Base-by-base conservation (phyloP, 2,888 invertebrate genomes). In the Dolichopus griseipennis region DNA sequence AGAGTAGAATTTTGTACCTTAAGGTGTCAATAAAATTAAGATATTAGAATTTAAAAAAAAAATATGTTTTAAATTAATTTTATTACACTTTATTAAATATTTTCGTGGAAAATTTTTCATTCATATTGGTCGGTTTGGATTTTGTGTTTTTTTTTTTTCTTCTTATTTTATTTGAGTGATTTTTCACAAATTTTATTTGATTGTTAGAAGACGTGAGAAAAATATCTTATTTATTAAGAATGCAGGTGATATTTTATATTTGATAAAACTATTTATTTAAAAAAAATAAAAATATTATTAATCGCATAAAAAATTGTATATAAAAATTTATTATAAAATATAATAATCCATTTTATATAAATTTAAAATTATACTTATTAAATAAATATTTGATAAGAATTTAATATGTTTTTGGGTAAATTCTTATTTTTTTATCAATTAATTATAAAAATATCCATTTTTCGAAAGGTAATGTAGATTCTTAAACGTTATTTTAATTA, bases 21-120 rank as follows among this genome's bases (percentile, higher is more conserved):
- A 52, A 52, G 52, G 52, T 52, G 52, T 52, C 52, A 52, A 52
- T 52, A 52, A 52, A 52, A 52, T 52, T 52, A 52, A 52, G 52
- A 52, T 52, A 52, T 18, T 12, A 18, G 9, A 52, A 1, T 52
- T n/a, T 18, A 52, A n/a, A n/a, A 18, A 52, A n/a, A n/a, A n/a
- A n/a, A n/a, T n/a, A n/a, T 43, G 6, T 43, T 43, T 43, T 15
- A 43, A 43, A 43, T 43, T 43, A 43, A 43, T 43, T 43, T 43
- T 43, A 43, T 43, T 43, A 43, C 43, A 52, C 18, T n/a, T 7
- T 52, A 52, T 52, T 52, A 52, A 18, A 52, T 18, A 52, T 52
- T 18, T 52, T 52, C 52, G 52, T 52, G 52, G 52, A 52, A 52
- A 52, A 52, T 52, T 18, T 52, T 52, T 52, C 52, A 52, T 52